Evolutionary conservation across 2,888 invertebrate species (phyloP), one percentile per base, ranked within the genome.

Genomic region (Mantis religiosa): DNA sequence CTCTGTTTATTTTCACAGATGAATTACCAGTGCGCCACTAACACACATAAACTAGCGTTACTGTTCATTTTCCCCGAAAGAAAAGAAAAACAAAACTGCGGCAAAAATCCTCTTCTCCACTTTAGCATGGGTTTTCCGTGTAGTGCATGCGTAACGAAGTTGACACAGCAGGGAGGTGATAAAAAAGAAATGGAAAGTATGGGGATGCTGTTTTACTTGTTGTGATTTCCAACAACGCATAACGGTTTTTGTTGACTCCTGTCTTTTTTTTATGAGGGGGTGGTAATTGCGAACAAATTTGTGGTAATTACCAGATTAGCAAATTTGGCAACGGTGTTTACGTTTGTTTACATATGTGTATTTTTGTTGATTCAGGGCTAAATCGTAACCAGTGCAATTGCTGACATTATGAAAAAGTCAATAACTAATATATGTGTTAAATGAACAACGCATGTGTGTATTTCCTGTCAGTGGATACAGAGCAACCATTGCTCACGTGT

Each of bases 1-100:
- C 30, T 30, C 30, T 30, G 87, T 87, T 87, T 87, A 87, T 87
- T 87, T 87, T 87, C 87, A 87, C 87, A 87, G 87, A 87, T 87
- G 87, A 87, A 82, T 87, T 87, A 82, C 82, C 34, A 25, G 27
- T 12, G 34, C 28, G 8, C 81, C 28, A 25, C 27, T 47, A 27
- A 71, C 34, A 28, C 54, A 85, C 71, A 87, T 82, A 87, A 87
- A 82, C 82, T 28, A 27, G 27, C 27, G 84, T 41, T 84, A 47
- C 85, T 87, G 87, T 87, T 87, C 30, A 87, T 87, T 87, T 87
- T 27, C 87, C 54, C 54, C 20, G 2, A 71, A 71, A 71, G 54
- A 71, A 71, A 71, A 25, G 20, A 81, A 54, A 54, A 54, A 41
- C 41, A 41, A 41, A 41, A 41, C 41, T 41, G 41, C 41, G 41